Conservation (phyloP, 2,113 vertebrate species). For the Gopherus evgoodei region DNA sequence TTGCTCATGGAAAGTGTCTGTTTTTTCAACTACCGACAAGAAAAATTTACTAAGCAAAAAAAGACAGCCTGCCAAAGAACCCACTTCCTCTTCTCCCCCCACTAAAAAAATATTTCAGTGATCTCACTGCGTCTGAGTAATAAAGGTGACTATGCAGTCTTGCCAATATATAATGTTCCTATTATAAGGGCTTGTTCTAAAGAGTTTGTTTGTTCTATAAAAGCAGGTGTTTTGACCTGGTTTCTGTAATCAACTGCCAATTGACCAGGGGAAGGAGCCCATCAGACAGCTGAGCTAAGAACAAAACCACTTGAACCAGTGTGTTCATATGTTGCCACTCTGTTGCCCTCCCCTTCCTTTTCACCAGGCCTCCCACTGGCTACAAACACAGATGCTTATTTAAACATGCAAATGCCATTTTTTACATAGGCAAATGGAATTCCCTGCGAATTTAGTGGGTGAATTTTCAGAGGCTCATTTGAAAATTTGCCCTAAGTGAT, state of each 20-base stretch:
- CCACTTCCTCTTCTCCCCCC: background rate
- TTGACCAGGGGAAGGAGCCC: background rate
- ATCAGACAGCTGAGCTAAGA: background rate
- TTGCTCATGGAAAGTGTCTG: conserved; percentile 1
- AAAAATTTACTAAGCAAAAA: conserved; percentile 45
- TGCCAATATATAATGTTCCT: background rate
- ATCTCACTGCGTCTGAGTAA: background rate
- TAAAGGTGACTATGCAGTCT: background rate
- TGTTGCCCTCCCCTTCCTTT: background rate
- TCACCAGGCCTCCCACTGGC: background rate
- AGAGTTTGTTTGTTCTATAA: background rate
- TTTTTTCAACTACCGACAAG: background rate
- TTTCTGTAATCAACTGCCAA: conserved; percentile 6
- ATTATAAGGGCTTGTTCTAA: background rate
- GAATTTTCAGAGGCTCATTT: background rate
- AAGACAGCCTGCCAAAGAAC: conserved; percentile 33
- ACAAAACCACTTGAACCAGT: conserved; percentile 9
- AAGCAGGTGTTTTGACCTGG: background rate
- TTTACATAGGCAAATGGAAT: accelerated
- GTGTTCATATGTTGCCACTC: background rate
- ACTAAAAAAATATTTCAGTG: background rate
- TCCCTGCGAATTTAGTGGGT: background rate
- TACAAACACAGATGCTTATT: background rate
- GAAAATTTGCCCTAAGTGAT: background rate
- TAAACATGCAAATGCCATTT: background rate